Conservation (phyloP, 2,888 invertebrate species). For the Lepetodrilus schrolli region DNA sequence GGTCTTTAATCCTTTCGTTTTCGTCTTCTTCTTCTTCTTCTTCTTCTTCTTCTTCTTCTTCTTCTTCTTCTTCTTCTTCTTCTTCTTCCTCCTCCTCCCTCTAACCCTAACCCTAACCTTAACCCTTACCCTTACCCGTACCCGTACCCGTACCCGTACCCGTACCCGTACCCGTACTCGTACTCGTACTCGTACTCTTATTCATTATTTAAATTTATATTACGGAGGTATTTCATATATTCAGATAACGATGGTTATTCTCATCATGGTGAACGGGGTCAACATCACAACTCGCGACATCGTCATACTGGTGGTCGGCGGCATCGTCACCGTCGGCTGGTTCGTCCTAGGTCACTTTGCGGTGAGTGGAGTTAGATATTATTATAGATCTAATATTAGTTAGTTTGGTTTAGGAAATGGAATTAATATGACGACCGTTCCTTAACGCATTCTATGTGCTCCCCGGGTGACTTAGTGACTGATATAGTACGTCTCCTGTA, state of each 20-base stretch:
- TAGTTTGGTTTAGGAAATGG: too few species aligned
- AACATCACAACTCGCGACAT: slow-evolving; percentile 47
- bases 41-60: neutral
- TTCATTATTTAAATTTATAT: slow-evolving; percentile 37
- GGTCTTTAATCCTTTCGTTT: neutral
- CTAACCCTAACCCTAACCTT: too few species aligned
- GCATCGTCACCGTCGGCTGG: slow-evolving; percentile 54
- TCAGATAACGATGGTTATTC: slow-evolving; percentile 55
- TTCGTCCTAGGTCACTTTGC: slow-evolving; percentile 58
- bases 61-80: neutral
- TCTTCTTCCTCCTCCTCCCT: neutral
- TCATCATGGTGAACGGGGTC: slow-evolving; percentile 51
- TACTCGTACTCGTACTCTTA: neutral
- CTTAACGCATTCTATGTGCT: too few species aligned
- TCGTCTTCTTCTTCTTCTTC: neutral
- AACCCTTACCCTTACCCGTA: too few species aligned
- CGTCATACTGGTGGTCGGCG: slow-evolving; percentile 58
- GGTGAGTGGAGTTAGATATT: slow-evolving; percentile 51
- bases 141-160: too few species aligned
- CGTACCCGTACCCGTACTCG: too few species aligned
- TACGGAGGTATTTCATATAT: slow-evolving; percentile 57
- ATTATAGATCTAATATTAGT: neutral
- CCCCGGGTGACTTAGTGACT: too few species aligned
- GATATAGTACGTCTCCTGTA: too few species aligned
- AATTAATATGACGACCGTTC: too few species aligned